Conservation (phyloP, 2,888 invertebrate species). For the Dicycla oo region DNA sequence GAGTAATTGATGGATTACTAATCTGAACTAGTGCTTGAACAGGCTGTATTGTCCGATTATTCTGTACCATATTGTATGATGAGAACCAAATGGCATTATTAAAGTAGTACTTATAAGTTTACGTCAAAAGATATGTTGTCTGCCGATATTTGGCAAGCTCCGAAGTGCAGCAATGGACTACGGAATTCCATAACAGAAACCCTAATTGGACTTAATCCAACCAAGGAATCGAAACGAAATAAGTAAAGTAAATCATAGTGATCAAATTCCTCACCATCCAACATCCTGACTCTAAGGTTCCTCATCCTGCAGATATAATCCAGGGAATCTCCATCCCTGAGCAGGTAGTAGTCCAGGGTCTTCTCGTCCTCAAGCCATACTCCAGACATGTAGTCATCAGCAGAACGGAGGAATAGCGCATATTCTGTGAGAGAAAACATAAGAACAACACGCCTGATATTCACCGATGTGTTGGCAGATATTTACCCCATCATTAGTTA, state of each 20-base stretch:
- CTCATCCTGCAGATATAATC: constrained; percentile 97
- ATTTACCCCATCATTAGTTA: too few species aligned
- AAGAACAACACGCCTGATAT: too few species aligned
- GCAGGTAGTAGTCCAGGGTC: constrained; percentile 97
- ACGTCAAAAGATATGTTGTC: background rate
- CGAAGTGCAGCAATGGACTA: background rate
- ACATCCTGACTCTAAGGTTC: constrained; percentile 96
- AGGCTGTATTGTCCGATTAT: background rate
- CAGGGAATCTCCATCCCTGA: constrained; percentile 97
- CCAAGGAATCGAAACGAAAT: background rate
- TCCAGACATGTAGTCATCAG: constrained; percentile 97
- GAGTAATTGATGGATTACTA: background rate
- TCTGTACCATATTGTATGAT: background rate
- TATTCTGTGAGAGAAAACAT: constrained; percentile 92
- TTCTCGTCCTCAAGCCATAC: constrained; percentile 98
- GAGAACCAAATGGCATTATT: background rate
- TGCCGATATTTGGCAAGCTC: background rate
- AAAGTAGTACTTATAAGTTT: too few species aligned
- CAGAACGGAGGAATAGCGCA: constrained; percentile 97
- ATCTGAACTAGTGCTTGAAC: background rate
- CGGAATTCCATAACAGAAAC: background rate
- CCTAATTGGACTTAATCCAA: too few species aligned
- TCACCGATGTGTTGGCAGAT: too few species aligned
- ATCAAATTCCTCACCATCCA: constrained; percentile 92
- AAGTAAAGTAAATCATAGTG: background rate